Base-by-base conservation (phyloP, 1,140 invertebrate genomes). In the Steinernema feltiae region DNA sequence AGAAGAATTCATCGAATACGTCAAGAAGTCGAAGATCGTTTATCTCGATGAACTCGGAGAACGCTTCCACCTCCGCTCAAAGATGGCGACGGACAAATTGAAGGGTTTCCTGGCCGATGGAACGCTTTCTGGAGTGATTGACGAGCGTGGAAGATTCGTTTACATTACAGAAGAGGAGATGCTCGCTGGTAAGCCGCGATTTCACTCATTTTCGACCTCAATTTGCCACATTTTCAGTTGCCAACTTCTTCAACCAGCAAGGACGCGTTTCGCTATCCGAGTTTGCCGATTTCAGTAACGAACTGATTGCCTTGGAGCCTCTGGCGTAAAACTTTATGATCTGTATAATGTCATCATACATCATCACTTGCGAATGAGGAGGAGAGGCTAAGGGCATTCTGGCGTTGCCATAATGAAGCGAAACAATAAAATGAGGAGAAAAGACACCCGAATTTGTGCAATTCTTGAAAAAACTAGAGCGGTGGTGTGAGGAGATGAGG, bases 61-160 rank as follows among this genome's bases (percentile, higher is more conserved):
- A 1, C 86, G 88, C 74, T 89, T 89, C 78, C 86, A 87, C 76
- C 80, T 89, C 21, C 76, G 78, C 31, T 41, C 80, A 1, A 75
- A 88, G 85, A 89, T 89, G 81, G 87, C 86, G 15, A 88, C 89
- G 32, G 83, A 89, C 73, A 90, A 95, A 79, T 92, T 99, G 73
- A 91, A 93, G 77, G 91, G 92, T 63, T 89, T 99, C 32, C 92
- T 95, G 82, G 88, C 90, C 2, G 91, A 92, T 80, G 93, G 92
- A 48, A 74, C 80, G 46, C 80, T 91, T 69, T 86, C 88, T 82
- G 97, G 97, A 17, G 96, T 99, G 1, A 94, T 99, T 82, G 97
- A 99, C 86, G 97, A 99, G 86, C 90, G 97, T 80, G 97, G 97
- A 30, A 99, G 99, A 88, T 99, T 99, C 86, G 98, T 99, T 82